Base-by-base conservation (phyloP, 2,797 vertebrate genomes). In the Phyllotis vaccarum region DNA sequence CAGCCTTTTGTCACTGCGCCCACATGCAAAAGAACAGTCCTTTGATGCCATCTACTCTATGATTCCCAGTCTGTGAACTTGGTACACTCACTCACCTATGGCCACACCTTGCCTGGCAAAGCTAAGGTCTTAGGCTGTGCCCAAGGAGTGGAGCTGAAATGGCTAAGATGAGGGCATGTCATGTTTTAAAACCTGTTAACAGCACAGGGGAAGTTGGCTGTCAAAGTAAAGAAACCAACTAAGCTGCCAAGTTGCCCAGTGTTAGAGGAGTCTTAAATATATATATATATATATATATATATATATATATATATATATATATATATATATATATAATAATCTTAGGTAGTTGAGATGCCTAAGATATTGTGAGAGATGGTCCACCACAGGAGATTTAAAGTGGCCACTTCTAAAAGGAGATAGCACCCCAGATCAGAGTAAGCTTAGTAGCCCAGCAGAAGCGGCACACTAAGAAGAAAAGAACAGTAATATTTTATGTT, bases 121-220 rank as follows among this genome's bases (percentile, higher is more conserved):
- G 72, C 62, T 76, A 86, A 49, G 54, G 68, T 92, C 46, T 40
- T 72, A 56, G 76, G 72, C 83, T 46, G 6, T 68, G 58, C 86
- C 56, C 81, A 93, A 74, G 83, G 78, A 95, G 49, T 95, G 19
- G 3, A 68, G 76, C 62, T 40, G 58, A 86, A 43, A 66, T 70
- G 0, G 75, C 68, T 94, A 80, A 94, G 22, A 81, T 86, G 89
- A 97, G 90, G 93, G 43, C 95, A 95, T 0, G 0, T 12, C 74
- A 46, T 86, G n/a, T 62, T 93, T 95, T 79, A 92, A 95, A 94
- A 72, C n/a, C 79, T 95, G 90, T 94, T 96, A 96, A 89, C 89
- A 96, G 80, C 91, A 64, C 72, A 70, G 93, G 66, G 87, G 83
- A 90, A 96, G 86, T 93, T 91, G 68, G 11, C 79, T 96, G 93